These are phyloP conservation scores for Euzetes globulus DNA, from an alignment of 2,888 invertebrate genomes.

Conservation along the genomic window DNA sequence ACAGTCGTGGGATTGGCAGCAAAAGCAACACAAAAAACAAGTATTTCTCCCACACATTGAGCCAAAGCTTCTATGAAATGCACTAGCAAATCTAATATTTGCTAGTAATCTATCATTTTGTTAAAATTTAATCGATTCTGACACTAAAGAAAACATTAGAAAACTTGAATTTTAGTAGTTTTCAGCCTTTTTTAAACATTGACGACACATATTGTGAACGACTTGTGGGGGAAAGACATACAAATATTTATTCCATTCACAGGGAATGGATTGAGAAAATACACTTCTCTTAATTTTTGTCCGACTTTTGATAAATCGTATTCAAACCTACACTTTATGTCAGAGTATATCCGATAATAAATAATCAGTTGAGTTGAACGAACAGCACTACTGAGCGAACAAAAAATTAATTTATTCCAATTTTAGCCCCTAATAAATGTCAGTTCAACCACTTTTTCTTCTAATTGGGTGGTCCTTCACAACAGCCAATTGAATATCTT, in stretches of 20 bases:
- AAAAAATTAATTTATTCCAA: conserved; percentile 15
- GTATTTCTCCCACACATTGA: not conserved
- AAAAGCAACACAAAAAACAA: not conserved
- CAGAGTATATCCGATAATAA: not conserved
- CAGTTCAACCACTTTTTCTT: conserved; percentile 14
- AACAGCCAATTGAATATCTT: no score
- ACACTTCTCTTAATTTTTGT: not conserved
- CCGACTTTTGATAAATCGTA: not conserved
- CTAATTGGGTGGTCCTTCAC: conserved; percentile 21
- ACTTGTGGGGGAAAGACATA: no score
- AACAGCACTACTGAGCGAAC: not conserved
- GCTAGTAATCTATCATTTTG: not conserved
- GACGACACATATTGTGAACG: no score
- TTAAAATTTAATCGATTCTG: not conserved
- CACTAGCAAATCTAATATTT: not conserved
- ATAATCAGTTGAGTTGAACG: not conserved
- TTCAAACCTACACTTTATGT: not conserved
- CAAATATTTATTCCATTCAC: no score
- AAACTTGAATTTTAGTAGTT: not conserved
- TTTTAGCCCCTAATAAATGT: conserved; percentile 2
- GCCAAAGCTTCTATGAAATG: not conserved
- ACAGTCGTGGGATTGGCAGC: not conserved
- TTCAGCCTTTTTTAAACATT: no score
- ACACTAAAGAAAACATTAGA: not conserved
- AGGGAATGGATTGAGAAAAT: not conserved